Evolutionary conservation across 2,888 invertebrate species (phyloP).

Genomic region (Dryomyza anilis): DNA sequence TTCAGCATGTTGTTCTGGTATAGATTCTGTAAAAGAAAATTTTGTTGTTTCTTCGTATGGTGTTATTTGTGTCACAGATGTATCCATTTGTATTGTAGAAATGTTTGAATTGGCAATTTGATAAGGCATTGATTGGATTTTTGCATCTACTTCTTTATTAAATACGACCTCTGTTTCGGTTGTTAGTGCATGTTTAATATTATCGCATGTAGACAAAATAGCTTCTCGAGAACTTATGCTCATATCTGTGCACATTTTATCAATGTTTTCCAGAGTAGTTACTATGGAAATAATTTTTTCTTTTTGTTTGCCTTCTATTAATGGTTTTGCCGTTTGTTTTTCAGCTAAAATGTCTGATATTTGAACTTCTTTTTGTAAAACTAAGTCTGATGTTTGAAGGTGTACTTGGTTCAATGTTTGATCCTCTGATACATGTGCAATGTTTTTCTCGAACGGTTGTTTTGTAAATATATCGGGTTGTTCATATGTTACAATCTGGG

Average conservation of each 20-base stretch:
- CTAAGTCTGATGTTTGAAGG: slow-evolving; percentile 34
- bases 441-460: not conserved
- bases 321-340: slow-evolving; percentile 38
- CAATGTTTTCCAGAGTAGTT: slow-evolving; percentile 41
- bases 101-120: slow-evolving; percentile 28
- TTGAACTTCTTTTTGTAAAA: slow-evolving; percentile 42
- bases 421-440: slow-evolving; percentile 26
- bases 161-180: slow-evolving; percentile 22
- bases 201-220: slow-evolving; percentile 16
- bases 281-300: slow-evolving; percentile 45
- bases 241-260: slow-evolving; percentile 24
- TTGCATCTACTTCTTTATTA: slow-evolving; percentile 28
- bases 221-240: not conserved
- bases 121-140: not conserved
- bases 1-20: slow-evolving; percentile 25
- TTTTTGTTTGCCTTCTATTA: slow-evolving; percentile 44
- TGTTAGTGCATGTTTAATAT: slow-evolving; percentile 20
- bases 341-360: slow-evolving; percentile 17
- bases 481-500: slow-evolving; percentile 40
- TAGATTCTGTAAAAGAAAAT: slow-evolving; percentile 14
- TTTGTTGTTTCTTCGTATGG: slow-evolving; percentile 38
- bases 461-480: slow-evolving; percentile 28
- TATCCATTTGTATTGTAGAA: slow-evolving; percentile 33
- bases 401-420: slow-evolving; percentile 37
- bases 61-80: slow-evolving; percentile 40